phyloP scores from a whole-genome alignment of 2,888 invertebrate species.

The Tigriopus californicus region DNA sequence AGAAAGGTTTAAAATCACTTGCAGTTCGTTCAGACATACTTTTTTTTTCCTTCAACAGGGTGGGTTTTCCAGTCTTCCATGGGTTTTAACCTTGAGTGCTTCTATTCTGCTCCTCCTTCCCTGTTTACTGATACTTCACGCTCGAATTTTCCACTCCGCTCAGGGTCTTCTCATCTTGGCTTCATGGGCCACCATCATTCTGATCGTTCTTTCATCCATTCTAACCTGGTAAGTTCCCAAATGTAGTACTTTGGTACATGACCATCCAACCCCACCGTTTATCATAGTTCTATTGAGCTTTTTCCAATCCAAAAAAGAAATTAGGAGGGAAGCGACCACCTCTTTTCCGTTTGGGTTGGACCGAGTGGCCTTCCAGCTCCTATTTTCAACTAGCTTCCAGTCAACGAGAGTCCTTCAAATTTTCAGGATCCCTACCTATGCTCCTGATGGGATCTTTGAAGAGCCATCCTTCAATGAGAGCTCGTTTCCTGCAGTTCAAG shows the following conservation, averaged over 20 bases:
- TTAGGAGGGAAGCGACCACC: too few relatives aligned
- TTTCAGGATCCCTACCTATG: too few relatives aligned
- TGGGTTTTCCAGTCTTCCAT: neutral
- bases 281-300: neutral
- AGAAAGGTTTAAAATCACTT: too few relatives aligned
- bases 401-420: neutral
- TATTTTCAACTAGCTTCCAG: neutral
- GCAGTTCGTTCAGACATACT: too few relatives aligned
- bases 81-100: neutral
- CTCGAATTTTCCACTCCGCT: neutral
- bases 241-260: neutral
- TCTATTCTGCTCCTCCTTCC: conserved; percentile 5
- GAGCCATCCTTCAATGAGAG: too few relatives aligned
- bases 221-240: conserved; percentile 2
- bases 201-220: neutral
- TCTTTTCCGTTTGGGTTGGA: neutral
- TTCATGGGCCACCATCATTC: conserved; percentile 1
- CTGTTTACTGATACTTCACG: conserved; percentile 7
- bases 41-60: neutral
- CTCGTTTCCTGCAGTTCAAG: too few relatives aligned
- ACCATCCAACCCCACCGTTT: neutral
- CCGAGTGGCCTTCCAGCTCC: neutral
- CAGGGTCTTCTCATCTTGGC: neutral
- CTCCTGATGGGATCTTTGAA: too few relatives aligned
- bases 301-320: too few relatives aligned